Evolutionary conservation across 92 coral and sea anemone species (phyloP).

Genomic region (Zoanthus gigantus): DNA sequence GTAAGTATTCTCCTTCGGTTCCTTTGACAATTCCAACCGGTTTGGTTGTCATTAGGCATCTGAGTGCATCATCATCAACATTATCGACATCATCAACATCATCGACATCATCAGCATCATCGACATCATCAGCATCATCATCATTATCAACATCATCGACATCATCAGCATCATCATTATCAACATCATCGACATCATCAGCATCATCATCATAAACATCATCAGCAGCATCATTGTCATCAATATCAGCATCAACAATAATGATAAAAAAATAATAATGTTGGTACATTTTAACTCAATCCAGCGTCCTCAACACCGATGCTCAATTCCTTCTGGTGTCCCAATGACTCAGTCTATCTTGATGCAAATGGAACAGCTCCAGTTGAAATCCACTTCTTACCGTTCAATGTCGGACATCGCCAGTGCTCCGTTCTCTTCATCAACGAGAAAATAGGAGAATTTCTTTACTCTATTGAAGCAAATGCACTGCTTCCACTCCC

Average conservation of each 20-base stretch:
- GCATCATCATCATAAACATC: too few species aligned
- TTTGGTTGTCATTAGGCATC: not conserved
- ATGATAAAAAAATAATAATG: not conserved
- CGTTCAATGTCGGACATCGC: slow-evolving; percentile 89
- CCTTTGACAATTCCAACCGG: not conserved
- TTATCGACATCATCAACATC: too few species aligned
- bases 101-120: too few species aligned
- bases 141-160: too few species aligned
- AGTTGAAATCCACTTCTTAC: slow-evolving; percentile 91
- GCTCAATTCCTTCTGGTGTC: slow-evolving; percentile 95
- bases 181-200: too few species aligned
- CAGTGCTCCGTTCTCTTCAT: slow-evolving; percentile 97
- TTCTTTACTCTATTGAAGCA: slow-evolving; percentile 95
- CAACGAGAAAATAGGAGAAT: slow-evolving; percentile 95
- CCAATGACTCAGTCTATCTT: slow-evolving; percentile 75
- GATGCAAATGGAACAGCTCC: slow-evolving; percentile 76
- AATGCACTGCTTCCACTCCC: slow-evolving; percentile 91
- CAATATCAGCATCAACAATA: not conserved
- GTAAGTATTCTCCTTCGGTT: slow-evolving; percentile 39
- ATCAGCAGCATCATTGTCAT: too few species aligned
- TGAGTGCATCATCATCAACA: not conserved
- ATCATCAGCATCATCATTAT: too few species aligned
- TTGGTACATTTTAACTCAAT: not conserved
- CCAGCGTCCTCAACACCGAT: slow-evolving; percentile 68
- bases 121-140: too few species aligned